A percentile compares a stretch with the other conserved stretches of the same genome.
These are phyloP conservation scores for Aphrophora alni DNA, from an alignment of 2,888 invertebrate species.

Conservation along the genomic window DNA sequence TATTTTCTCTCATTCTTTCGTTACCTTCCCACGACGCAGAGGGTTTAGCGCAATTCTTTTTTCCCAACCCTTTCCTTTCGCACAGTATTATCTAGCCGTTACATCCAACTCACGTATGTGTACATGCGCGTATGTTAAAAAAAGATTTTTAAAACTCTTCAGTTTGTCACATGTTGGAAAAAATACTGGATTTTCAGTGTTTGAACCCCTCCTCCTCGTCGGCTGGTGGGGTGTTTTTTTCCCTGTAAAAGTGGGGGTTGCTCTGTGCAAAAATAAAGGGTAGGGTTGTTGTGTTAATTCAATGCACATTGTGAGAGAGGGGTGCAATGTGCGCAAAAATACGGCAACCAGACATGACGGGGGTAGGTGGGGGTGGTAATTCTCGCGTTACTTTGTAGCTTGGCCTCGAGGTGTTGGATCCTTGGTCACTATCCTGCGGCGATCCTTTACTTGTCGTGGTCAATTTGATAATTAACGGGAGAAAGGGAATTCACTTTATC, in stretches of 20 bases:
- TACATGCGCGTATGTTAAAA: slow-evolving; percentile 38
- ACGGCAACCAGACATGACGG: slow-evolving; percentile 11
- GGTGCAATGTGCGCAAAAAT: slow-evolving; percentile 35
- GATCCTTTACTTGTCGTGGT: slow-evolving; percentile 25
- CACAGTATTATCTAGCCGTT: slow-evolving; percentile 2
- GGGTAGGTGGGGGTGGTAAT: slow-evolving; percentile 24
- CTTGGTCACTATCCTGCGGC: slow-evolving; percentile 30
- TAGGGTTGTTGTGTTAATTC: slow-evolving; percentile 43
- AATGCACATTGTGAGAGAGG: slow-evolving; percentile 38
- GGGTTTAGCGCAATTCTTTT: slow-evolving; percentile 36
- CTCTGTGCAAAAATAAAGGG: slow-evolving; percentile 36
- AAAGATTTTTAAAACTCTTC: slow-evolving; percentile 26
- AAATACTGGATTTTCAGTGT: slow-evolving; percentile 32
- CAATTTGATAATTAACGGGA: slow-evolving; percentile 2
- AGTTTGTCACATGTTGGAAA: slow-evolving; percentile 37
- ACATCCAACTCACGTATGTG: neutral
- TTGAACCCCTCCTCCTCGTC: slow-evolving; percentile 25
- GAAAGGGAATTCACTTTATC: neutral
- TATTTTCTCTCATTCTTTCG: slow-evolving; percentile 34
- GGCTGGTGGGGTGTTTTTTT: slow-evolving; percentile 36
- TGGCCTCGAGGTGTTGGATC: neutral
- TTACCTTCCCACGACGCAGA: slow-evolving; percentile 35
- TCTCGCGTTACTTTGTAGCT: neutral
- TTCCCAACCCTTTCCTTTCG: slow-evolving; percentile 23
- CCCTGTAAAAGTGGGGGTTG: slow-evolving; percentile 37